Conservation (phyloP, 1,140 invertebrate genomes). For the Lordiphosa collinella region DNA sequence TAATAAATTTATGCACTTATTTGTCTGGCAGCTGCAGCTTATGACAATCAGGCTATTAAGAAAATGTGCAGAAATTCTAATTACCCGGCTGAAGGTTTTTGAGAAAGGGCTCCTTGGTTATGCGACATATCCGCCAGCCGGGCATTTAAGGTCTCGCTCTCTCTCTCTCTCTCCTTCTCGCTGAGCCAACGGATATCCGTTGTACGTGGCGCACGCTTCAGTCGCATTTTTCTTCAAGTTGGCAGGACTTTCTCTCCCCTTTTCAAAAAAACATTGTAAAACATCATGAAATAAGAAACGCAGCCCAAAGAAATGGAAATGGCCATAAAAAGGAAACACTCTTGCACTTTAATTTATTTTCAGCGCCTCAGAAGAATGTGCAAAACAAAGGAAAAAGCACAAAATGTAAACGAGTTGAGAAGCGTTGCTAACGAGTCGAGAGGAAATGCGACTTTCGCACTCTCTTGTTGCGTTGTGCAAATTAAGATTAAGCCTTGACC, state of each 20-base stretch:
- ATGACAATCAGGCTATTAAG: slow-evolving; percentile 29
- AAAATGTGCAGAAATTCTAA: slow-evolving; percentile 35
- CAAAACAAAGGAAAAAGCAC: slow-evolving; percentile 10
- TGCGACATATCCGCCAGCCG: slow-evolving; percentile 71
- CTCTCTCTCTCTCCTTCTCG: neutral
- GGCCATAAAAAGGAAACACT: slow-evolving; percentile 64
- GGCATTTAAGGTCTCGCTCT: no score
- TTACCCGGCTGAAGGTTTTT: slow-evolving; percentile 40
- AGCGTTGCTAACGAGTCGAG: slow-evolving; percentile 9
- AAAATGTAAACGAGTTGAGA: neutral
- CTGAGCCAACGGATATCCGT: slow-evolving; percentile 54
- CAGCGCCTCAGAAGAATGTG: slow-evolving; percentile 55
- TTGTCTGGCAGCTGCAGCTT: slow-evolving; percentile 25
- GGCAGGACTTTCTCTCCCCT: no score
- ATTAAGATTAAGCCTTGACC: neutral
- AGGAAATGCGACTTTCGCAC: slow-evolving; percentile 17
- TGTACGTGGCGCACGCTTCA: slow-evolving; percentile 60
- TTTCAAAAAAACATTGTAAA: slow-evolving; percentile 53
- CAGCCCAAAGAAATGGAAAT: slow-evolving; percentile 22
- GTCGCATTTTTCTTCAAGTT: slow-evolving; percentile 56
- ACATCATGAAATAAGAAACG: slow-evolving; percentile 52
- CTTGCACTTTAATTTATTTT: slow-evolving; percentile 73
- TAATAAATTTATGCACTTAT: slow-evolving; percentile 59
- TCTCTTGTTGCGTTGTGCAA: neutral
- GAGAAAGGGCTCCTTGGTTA: slow-evolving; percentile 8